Conservation (phyloP, 2,797 vertebrate genomes). For the Tenualosa ilisha region DNA sequence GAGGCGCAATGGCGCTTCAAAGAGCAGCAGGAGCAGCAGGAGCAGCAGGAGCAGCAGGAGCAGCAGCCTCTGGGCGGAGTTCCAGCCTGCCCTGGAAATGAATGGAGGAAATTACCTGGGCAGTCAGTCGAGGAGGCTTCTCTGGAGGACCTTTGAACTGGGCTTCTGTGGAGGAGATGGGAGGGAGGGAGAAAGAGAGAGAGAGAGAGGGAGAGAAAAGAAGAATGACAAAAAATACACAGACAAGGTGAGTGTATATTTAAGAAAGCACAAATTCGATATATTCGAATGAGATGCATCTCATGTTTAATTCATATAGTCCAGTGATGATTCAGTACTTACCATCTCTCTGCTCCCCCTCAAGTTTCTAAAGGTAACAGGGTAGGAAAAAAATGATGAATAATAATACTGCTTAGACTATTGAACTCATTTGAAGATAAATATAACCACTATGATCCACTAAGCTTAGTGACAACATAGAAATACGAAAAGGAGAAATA, state of each 20-base stretch:
- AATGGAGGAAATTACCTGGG: slow-evolving; percentile 71
- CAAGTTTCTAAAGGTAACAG: slow-evolving; percentile 62
- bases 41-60: not conserved
- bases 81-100: slow-evolving; percentile 31
- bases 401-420: not conserved
- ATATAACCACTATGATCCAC: not conserved
- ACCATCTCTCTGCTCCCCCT: slow-evolving; percentile 76
- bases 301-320: not conserved
- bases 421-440: not conserved
- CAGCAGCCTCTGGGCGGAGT: not conserved
- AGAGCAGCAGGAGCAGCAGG: slow-evolving; percentile 10
- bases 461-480: not conserved
- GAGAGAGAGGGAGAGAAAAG: not conserved
- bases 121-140: slow-evolving; percentile 76
- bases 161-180: slow-evolving; percentile 34
- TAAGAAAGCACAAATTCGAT: no score
- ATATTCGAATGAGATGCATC: not conserved
- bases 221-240: not conserved
- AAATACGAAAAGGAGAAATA: no score
- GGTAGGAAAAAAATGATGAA: slow-evolving; percentile 12
- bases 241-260: not conserved
- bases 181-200: not conserved
- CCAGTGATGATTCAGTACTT: slow-evolving; percentile 59
- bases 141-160: slow-evolving; percentile 71
- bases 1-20: slow-evolving; percentile 35